Evolutionary conservation across 1,140 invertebrate genomes (phyloP).

Genomic region (Leptestheria dahalacensis): DNA sequence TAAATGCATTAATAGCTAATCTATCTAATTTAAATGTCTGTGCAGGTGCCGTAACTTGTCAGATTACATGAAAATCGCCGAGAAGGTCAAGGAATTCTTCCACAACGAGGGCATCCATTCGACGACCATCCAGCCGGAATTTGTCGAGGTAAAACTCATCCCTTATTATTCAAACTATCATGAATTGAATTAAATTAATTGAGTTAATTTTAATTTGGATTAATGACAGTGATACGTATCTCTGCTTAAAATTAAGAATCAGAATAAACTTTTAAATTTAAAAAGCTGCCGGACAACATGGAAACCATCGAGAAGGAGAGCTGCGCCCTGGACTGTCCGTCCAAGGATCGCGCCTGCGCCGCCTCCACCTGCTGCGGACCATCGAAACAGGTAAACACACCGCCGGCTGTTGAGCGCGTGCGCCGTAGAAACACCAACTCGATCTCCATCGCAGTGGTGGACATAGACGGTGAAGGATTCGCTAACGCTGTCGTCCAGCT

Average conservation of each 20-base stretch:
- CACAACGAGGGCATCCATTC: conserved; percentile 84
- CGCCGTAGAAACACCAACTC: background rate
- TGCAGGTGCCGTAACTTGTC: conserved; percentile 65
- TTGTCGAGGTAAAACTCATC: conserved; percentile 51
- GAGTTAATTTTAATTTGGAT: no score
- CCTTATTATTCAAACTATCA: conserved; percentile 11
- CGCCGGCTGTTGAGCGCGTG: background rate
- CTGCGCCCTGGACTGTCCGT: conserved; percentile 72
- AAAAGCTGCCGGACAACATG: conserved; percentile 36
- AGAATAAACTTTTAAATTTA: background rate
- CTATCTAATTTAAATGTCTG: conserved; percentile 16
- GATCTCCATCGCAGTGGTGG: background rate
- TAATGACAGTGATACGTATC: no score
- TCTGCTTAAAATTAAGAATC: no score
- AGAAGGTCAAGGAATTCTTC: conserved; percentile 89
- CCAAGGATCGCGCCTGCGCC: conserved; percentile 63
- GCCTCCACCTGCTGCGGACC: conserved; percentile 67
- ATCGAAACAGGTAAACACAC: conserved; percentile 40
- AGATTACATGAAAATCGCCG: conserved; percentile 81
- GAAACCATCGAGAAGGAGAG: conserved; percentile 38
- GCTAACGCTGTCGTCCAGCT: background rate
- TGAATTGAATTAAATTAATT: background rate
- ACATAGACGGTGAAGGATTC: background rate
- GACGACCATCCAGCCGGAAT: conserved; percentile 87
- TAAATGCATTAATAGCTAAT: no score